Conservation (phyloP, 2,113 vertebrate genomes). For the Glaucidium brasilianum region DNA sequence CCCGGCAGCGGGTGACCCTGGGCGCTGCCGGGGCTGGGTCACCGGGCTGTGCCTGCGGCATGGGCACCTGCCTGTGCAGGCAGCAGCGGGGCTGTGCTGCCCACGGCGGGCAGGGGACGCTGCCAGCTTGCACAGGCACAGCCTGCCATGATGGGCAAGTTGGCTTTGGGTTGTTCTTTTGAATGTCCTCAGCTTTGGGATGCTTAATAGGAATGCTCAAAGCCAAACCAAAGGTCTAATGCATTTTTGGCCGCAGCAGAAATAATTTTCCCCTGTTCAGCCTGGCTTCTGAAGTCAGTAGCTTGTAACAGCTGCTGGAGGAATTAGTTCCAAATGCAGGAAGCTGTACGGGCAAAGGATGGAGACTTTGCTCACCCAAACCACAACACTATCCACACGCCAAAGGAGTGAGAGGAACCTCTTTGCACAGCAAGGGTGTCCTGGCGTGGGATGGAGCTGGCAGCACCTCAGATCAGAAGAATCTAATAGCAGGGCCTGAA, state of each 20-base stretch:
- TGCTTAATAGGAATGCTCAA: not conserved
- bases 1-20: not conserved
- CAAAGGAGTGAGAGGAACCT: not conserved
- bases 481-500: not conserved
- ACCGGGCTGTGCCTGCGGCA: fast-evolving
- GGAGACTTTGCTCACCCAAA: not conserved
- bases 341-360: not conserved
- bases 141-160: fast-evolving
- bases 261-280: not conserved
- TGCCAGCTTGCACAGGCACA: not conserved
- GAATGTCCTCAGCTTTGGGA: not conserved
- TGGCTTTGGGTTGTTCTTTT: not conserved
- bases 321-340: not conserved
- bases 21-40: not conserved
- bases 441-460: not conserved
- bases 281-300: not conserved
- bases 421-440: not conserved
- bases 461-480: not conserved
- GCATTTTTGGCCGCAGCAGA: not conserved
- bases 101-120: not conserved
- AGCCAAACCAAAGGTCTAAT: not conserved
- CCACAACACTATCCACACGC: not conserved
- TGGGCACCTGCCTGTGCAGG: not conserved
- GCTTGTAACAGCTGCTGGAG: not conserved
- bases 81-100: not conserved